Evolutionary conservation across 2,113 vertebrate genomes (phyloP).

Genomic region (Microcebus tavaratra): DNA sequence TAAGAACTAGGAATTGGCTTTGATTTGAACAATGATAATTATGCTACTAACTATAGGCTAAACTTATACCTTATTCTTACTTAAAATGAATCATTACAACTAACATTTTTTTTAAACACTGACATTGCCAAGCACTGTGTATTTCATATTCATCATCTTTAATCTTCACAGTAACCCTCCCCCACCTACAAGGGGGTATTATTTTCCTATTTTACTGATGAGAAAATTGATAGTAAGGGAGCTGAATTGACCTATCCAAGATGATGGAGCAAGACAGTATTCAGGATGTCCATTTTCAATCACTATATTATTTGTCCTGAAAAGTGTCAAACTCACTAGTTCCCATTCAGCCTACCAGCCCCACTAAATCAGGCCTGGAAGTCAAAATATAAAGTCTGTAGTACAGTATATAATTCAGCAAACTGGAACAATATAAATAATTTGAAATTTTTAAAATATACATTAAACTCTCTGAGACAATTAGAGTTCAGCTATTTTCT

Average conservation of each 20-base stretch:
- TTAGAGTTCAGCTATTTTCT: background rate
- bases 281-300: background rate
- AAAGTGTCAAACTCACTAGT: background rate
- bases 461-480: background rate
- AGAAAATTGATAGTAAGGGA: background rate
- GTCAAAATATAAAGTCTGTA: background rate
- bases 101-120: background rate
- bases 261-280: background rate
- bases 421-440: background rate
- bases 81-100: slow-evolving; percentile 25
- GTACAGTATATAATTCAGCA: background rate
- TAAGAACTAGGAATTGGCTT: slow-evolving; percentile 6
- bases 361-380: background rate
- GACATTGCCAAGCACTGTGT: background rate
- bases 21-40: slow-evolving; percentile 35
- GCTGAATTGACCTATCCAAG: background rate
- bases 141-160: background rate
- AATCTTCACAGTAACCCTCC: background rate
- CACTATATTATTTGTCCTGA: background rate
- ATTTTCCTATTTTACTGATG: background rate
- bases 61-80: background rate
- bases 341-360: background rate
- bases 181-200: background rate
- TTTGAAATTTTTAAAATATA: background rate
- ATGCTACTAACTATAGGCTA: background rate